Conservation (phyloP, 1,140 invertebrate genomes). For the Aphelenchoides besseyi region DNA sequence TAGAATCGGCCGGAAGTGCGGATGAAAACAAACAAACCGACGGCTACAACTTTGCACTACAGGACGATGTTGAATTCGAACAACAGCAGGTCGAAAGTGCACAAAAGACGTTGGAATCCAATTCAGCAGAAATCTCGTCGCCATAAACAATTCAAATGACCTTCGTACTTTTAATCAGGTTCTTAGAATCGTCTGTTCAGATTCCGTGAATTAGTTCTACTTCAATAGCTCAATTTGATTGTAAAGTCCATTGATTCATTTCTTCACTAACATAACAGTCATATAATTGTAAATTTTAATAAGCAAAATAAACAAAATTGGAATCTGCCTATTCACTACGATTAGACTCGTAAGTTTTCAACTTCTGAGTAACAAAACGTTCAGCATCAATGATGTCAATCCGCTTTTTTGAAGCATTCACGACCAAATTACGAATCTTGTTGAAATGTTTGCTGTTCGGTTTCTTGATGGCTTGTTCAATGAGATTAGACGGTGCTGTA, state of each 20-base stretch:
- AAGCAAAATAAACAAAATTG: background rate
- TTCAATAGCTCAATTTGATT: background rate
- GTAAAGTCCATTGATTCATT: background rate
- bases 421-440: constrained; percentile 6
- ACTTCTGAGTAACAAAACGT: background rate
- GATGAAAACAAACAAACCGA: background rate
- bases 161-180: background rate
- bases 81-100: constrained; percentile 8
- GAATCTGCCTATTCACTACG: background rate
- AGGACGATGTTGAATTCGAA: background rate
- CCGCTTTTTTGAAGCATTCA: background rate
- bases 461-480: background rate
- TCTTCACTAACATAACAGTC: background rate
- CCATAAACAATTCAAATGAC: background rate
- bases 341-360: too few species aligned
- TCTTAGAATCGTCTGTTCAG: too few species aligned
- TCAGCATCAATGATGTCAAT: constrained; percentile 8
- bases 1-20: background rate
- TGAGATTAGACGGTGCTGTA: background rate
- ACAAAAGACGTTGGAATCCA: background rate
- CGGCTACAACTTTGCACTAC: constrained; percentile 6
- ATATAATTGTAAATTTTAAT: background rate
- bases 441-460: constrained; percentile 12
- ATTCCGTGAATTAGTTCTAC: too few species aligned
- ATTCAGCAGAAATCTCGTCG: background rate